Base-by-base conservation (phyloP, 2,797 vertebrate genomes). In the Botia almorhae region DNA sequence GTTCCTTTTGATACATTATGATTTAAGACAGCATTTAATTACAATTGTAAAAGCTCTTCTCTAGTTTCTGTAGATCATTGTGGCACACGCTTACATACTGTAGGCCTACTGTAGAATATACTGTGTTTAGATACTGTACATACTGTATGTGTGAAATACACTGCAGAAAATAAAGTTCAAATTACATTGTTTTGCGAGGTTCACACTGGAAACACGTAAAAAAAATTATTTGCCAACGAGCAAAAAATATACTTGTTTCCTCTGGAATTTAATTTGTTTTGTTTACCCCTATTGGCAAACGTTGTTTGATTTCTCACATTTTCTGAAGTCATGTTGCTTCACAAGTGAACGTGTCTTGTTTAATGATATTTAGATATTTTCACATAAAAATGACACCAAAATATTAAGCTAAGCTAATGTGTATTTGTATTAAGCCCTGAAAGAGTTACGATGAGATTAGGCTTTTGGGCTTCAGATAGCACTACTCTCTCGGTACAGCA, bases 381-480 rank as follows among this genome's bases (percentile, higher is more conserved):
- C 19, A 55, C n/a, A 3, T 43, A 7, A 43, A 43, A 21, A 23
- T 2, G 3, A 3, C 1, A 3, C n/a, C 11, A 23, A 58, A 11
- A 56, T 19, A 8, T 10, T 19, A 21, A 58, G 3, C 19, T 58
- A 58, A 58, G 55, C 10, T 7, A 21, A 58, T 58, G 55, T 58
- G 19, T 58, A 58, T 12, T 58, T 58, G 55, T 23, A 23, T 21
- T 58, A 53, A 53, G 16, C 51, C 1, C 51, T 53, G 39, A 43
- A 33, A 50, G 56, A n/a, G 46, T 72, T 29, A 79, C 51, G 8
- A 80, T 72, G 50, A 29, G 69, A 29, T 50, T 21, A 46, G 78
- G 50, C 69, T 56, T 80, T 74, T 67, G 50, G 61, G 51, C 51
- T 67, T 7, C 60, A 58, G 33, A 74, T 74, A 67, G 56, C 23